Base-by-base conservation (phyloP, 2,888 invertebrate species). In the Lasioglossum zephyrum region DNA sequence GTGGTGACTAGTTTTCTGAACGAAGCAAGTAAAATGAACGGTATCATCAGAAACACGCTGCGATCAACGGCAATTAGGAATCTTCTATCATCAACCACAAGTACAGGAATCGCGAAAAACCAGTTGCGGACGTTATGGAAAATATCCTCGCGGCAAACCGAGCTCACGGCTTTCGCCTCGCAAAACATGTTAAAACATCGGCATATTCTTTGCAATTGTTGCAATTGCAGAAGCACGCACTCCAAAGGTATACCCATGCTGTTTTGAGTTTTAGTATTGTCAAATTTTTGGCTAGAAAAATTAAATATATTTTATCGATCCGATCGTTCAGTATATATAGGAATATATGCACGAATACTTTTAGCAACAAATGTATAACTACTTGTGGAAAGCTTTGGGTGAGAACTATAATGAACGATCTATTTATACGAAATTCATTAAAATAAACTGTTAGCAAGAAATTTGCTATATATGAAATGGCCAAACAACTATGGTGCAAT, bases 91-190 rank as follows among this genome's bases (percentile, higher is more conserved):
- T 95, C 95, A 18, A 95, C 95, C 83, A 95, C 95, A 39, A 94
- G 95, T 8, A 95, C 95, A 73, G 94, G 95, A 72, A 95, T 96
- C 31, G 95, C 95, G 75, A 97, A 97, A 94, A 96, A 96, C 92
- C 97, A 97, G 95, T 96, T 97, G 88, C 96, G 97, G 89, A 97
- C 97, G 90, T 95, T 97, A 92, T 97, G 97, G 97, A 97, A 97
- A 96, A 96, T 97, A 97, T 97, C 96, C 90, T 96, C 95, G 89
- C 94, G 93, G 82, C 94, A 94, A 53, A 93, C 92, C 82, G 93
- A 94, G 78, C 81, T 87, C 66, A 84, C 92, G 41, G 86, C 93
- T 66, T 80, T 92, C 72, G 80, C 88, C 22, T 87, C 91, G 72
- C 84, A 90, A 73, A 94, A 79, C 93, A 88, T 95, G 96, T 31